Evolutionary conservation across 2,113 vertebrate species (phyloP).

Genomic region (Numenius arquata): DNA sequence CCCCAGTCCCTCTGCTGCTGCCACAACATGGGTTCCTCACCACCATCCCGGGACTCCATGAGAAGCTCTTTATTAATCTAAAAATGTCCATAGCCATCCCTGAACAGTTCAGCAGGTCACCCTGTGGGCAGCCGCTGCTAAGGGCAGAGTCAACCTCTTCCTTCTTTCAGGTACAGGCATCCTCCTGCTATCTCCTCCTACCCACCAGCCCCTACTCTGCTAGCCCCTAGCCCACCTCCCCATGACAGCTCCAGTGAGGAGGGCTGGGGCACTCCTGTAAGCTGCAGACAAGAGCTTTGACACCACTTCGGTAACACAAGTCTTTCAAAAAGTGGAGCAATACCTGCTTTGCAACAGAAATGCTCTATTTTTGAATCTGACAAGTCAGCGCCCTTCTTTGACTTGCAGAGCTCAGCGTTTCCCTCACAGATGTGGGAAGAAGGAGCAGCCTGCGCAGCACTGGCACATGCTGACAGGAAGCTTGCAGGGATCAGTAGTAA

Average conservation of each 20-base stretch:
- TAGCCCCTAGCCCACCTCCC: neutral
- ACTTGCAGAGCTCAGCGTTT: neutral
- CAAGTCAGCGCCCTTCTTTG: neutral
- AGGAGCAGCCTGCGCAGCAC: neutral
- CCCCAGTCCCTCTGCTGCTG: neutral
- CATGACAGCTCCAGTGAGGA: fast-evolving
- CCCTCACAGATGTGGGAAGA: neutral
- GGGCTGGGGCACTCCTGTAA: neutral
- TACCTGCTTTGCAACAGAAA: neutral
- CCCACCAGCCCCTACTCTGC: neutral
- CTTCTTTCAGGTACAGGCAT: neutral
- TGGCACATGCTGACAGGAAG: neutral
- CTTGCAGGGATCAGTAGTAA: conserved; percentile 6
- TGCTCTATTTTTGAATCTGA: neutral
- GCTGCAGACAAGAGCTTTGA: neutral
- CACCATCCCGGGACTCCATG: neutral
- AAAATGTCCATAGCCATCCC: neutral
- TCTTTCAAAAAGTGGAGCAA: neutral
- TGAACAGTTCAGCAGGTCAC: neutral
- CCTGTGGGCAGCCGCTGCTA: neutral
- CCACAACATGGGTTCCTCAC: neutral
- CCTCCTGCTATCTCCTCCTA: neutral
- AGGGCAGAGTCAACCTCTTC: neutral
- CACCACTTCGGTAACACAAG: fast-evolving
- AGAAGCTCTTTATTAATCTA: neutral